These are phyloP conservation scores for Adineta ricciae DNA, from an alignment of 2,888 invertebrate genomes.

Conservation along the genomic window DNA sequence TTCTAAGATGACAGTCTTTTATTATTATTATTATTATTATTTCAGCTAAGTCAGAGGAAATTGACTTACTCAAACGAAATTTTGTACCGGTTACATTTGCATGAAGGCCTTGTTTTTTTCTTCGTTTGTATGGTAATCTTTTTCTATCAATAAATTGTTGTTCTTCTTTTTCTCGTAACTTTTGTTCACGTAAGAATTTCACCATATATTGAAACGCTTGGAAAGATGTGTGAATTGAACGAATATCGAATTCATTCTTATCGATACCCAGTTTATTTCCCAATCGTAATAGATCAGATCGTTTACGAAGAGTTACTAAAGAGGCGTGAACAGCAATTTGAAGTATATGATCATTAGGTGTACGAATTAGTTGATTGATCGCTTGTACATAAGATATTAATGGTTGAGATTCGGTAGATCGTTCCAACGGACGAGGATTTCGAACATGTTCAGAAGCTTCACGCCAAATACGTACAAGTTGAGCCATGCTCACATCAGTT, in stretches of 20 bases:
- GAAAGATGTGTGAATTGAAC: not conserved
- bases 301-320: not conserved
- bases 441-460: not conserved
- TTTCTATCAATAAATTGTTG: not conserved
- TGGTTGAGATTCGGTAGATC: not conserved
- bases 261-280: not conserved
- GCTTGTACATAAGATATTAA: not conserved
- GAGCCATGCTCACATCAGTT: not conserved
- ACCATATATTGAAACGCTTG: not conserved
- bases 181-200: not conserved
- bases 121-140: not conserved
- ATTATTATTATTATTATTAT: too few relatives aligned
- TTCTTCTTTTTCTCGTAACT: not conserved
- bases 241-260: not conserved
- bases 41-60: not conserved
- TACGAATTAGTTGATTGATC: not conserved
- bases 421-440: not conserved
- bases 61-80: not conserved
- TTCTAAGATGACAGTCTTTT: too few relatives aligned
- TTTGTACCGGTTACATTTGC: not conserved
- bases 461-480: conserved; percentile 9
- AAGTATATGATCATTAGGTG: not conserved
- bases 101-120: not conserved
- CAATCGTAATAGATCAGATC: not conserved
- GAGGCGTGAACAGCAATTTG: not conserved